A percentile compares a stretch with the other conserved stretches of the same genome.
phyloP scores from a whole-genome alignment of 2,113 vertebrate genomes.

The Apteryx mantelli region DNA sequence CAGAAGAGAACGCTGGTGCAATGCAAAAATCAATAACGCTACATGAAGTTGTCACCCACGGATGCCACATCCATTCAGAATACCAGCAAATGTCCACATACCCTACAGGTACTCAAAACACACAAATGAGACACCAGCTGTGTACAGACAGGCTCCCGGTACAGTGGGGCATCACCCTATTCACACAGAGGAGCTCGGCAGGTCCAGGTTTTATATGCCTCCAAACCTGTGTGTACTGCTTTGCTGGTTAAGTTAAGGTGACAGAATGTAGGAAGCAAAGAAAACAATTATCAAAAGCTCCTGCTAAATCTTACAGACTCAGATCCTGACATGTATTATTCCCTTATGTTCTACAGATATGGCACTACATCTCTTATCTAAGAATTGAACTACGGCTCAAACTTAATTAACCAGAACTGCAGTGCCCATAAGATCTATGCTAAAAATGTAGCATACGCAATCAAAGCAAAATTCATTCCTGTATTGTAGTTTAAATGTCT shows the following conservation, averaged over 20 bases:
- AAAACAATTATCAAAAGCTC: constrained; percentile 46
- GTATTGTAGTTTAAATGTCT: neutral
- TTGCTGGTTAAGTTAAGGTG: neutral
- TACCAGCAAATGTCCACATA: neutral
- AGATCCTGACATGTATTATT: constrained; percentile 22
- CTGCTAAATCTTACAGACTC: constrained; percentile 28
- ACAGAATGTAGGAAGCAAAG: constrained; percentile 7
- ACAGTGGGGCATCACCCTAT: neutral
- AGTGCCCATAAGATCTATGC: neutral
- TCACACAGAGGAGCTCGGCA: neutral
- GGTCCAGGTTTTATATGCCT: neutral
- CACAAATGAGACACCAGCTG: neutral
- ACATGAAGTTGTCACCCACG: neutral
- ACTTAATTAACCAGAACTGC: constrained; percentile 46
- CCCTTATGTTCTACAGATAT: constrained; percentile 10
- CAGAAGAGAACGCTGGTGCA: neutral
- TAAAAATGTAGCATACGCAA: neutral
- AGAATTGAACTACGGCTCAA: neutral
- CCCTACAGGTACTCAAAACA: neutral
- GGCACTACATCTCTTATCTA: constrained; percentile 30
- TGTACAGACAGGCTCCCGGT: neutral
- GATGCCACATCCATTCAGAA: neutral
- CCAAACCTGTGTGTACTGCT: neutral
- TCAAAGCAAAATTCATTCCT: constrained; percentile 11
- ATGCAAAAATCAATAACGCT: neutral